Conservation (phyloP, 2,888 invertebrate species). For the Incurvaria masculella region DNA sequence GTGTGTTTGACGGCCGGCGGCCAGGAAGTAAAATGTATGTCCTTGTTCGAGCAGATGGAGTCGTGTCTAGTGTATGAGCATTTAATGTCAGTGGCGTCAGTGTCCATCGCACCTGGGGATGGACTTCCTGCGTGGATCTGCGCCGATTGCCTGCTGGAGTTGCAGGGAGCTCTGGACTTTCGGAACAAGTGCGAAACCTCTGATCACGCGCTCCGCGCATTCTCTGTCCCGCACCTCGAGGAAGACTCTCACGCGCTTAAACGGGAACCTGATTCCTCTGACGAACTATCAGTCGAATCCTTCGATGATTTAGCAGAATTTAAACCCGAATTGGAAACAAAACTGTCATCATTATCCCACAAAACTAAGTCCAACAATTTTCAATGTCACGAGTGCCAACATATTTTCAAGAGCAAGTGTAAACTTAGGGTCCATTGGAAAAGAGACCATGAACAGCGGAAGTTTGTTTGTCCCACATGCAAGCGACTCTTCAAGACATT, state of each 20-base stretch:
- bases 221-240: background rate
- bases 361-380: no score
- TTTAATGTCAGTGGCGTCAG: slow-evolving; percentile 29
- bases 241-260: no score
- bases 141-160: slow-evolving; percentile 29
- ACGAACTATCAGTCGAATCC: slow-evolving; percentile 12
- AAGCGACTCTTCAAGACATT: slow-evolving; percentile 26
- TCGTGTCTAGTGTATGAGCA: slow-evolving; percentile 27
- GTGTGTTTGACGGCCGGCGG: slow-evolving; percentile 26
- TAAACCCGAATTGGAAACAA: background rate
- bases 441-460: slow-evolving; percentile 19
- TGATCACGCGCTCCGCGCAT: slow-evolving; percentile 23
- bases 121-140: slow-evolving; percentile 38
- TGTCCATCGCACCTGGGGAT: slow-evolving; percentile 30
- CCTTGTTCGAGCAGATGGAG: slow-evolving; percentile 32
- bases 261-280: slow-evolving; percentile 17
- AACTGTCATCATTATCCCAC: no score
- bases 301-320: slow-evolving; percentile 12
- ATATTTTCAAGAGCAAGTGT: slow-evolving; percentile 24
- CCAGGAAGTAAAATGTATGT: slow-evolving; percentile 23
- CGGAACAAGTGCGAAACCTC: slow-evolving; percentile 35
- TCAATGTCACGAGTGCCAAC: slow-evolving; percentile 27
- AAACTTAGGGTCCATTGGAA: slow-evolving; percentile 28
- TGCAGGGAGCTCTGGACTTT: slow-evolving; percentile 32
- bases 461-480: slow-evolving; percentile 22